Evolutionary conservation across 2,113 vertebrate species (phyloP).

Genomic region (Chaetodon auriga): DNA sequence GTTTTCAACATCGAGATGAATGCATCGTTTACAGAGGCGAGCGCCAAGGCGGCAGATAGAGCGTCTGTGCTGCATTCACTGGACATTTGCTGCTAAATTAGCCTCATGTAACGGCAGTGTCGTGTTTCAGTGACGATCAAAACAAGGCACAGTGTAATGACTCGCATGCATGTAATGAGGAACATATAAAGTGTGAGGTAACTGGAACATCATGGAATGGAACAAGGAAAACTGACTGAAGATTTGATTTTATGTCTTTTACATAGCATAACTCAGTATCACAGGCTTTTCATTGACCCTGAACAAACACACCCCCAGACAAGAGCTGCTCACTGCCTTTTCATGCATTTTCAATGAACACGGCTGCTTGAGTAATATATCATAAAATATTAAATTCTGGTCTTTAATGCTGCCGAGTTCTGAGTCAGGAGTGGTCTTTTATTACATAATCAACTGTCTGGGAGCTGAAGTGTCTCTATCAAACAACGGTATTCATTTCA

Average conservation of each 20-base stretch:
- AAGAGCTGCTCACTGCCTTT: slow-evolving; percentile 20
- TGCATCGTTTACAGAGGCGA: slow-evolving; percentile 42
- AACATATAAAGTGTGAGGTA: slow-evolving; percentile 44
- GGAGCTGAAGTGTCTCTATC: slow-evolving; percentile 45
- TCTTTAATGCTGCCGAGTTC: slow-evolving; percentile 53
- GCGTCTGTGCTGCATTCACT: slow-evolving; percentile 49
- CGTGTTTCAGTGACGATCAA: slow-evolving; percentile 21
- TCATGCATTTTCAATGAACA: slow-evolving; percentile 66
- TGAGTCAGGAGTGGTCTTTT: slow-evolving; percentile 60
- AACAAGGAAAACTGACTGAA: slow-evolving; percentile 39
- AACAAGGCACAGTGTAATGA: slow-evolving; percentile 46
- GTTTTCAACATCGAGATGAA: slow-evolving; percentile 59
- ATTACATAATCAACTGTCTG: slow-evolving; percentile 72
- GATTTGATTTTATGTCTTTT: background rate
- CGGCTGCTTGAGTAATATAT: slow-evolving; percentile 65
- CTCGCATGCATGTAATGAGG: slow-evolving; percentile 43
- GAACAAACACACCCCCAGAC: slow-evolving; percentile 47
- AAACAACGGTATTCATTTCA: slow-evolving; percentile 46
- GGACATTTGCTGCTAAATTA: slow-evolving; percentile 50
- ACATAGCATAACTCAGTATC: background rate
- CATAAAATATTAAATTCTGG: slow-evolving; percentile 74
- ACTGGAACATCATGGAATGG: slow-evolving; percentile 50
- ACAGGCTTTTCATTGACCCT: slow-evolving; percentile 40
- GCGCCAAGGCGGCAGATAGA: slow-evolving; percentile 50
- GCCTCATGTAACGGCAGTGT: slow-evolving; percentile 11